Conservation (phyloP, 2,888 invertebrate genomes). For the Cenopis cana region DNA sequence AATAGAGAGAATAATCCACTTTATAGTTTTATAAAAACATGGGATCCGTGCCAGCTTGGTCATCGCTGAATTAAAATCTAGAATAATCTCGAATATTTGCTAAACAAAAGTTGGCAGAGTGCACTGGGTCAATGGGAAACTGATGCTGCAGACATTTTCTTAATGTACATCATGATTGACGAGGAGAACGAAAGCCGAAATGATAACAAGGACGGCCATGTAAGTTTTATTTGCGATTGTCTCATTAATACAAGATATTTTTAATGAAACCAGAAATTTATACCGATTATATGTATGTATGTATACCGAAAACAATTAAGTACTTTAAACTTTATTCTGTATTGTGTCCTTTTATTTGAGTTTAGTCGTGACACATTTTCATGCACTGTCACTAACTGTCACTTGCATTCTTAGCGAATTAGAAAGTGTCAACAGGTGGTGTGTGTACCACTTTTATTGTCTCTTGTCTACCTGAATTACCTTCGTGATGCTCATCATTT, state of each 20-base stretch:
- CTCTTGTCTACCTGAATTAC: background rate
- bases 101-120: constrained; percentile 6
- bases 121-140: constrained; percentile 19
- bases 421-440: background rate
- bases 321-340: too few species aligned
- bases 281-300: too few species aligned
- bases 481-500: background rate
- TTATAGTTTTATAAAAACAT: constrained; percentile 20
- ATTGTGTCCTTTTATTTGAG: too few species aligned
- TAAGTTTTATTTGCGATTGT: too few species aligned
- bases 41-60: constrained; percentile 27
- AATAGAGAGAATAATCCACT: constrained; percentile 13
- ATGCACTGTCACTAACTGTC: too few species aligned
- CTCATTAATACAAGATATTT: too few species aligned
- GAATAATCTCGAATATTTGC: constrained; percentile 10
- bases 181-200: background rate
- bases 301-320: too few species aligned
- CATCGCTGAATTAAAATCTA: constrained; percentile 35
- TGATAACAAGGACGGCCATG: background rate
- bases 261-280: too few species aligned
- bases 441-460: background rate
- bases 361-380: too few species aligned
- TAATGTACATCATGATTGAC: background rate
- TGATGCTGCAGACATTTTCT: background rate
- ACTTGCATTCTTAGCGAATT: background rate